Evolutionary conservation across 2,113 vertebrate genomes (phyloP).

Genomic region (Tetrax tetrax): DNA sequence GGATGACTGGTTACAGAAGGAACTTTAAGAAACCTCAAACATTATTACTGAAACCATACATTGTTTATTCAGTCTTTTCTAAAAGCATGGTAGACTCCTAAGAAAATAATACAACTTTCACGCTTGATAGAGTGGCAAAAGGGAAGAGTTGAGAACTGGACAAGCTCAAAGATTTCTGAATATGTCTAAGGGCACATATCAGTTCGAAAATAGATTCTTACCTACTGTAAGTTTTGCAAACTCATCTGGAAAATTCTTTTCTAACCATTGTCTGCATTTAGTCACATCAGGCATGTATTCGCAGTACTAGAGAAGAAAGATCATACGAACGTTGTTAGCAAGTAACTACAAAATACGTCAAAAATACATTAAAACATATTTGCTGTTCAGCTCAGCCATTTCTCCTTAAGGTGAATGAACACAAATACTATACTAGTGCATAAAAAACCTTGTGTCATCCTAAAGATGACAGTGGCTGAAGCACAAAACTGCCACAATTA

Average conservation of each 20-base stretch:
- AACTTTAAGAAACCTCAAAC: background rate
- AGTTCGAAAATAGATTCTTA: conserved; percentile 67
- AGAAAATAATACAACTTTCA: background rate
- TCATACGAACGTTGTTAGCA: background rate
- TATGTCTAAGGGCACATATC: background rate
- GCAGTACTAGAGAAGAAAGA: conserved; percentile 85
- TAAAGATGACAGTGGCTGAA: background rate
- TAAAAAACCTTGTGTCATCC: background rate
- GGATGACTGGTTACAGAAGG: background rate
- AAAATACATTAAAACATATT: background rate
- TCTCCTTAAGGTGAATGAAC: background rate
- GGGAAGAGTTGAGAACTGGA: background rate
- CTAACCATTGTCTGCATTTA: conserved; percentile 98
- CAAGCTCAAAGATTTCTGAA: background rate
- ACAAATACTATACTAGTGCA: background rate
- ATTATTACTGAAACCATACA: background rate
- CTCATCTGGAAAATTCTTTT: conserved; percentile 98
- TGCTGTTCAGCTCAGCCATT: background rate
- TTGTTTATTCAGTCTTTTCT: background rate
- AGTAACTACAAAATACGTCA: background rate
- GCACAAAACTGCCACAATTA: background rate
- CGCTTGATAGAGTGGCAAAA: background rate
- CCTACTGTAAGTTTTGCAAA: conserved; percentile 96
- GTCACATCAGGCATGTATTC: conserved; percentile 99
- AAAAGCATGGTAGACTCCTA: background rate